Evolutionary conservation across 2,113 vertebrate genomes (phyloP).

Genomic region (Coptodon bakossiorum): DNA sequence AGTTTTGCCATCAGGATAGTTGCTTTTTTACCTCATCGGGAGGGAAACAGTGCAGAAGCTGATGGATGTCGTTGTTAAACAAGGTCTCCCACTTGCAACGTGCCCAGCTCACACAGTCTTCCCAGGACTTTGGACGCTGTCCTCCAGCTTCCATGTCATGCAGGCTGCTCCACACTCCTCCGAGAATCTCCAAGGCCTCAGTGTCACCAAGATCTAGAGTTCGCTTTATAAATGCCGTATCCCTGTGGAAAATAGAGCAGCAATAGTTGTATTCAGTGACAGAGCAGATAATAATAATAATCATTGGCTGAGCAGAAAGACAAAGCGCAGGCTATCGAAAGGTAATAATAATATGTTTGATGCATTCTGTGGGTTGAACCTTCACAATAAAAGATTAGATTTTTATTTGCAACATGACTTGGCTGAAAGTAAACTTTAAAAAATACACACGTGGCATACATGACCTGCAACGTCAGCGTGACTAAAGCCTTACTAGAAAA

Average conservation of each 20-base stretch:
- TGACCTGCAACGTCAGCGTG: background rate
- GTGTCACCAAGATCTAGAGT: conserved; percentile 20
- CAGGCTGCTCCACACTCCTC: conserved; percentile 59
- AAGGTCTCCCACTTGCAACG: conserved; percentile 70
- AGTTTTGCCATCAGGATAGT: background rate
- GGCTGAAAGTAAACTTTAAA: background rate
- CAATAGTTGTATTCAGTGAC: background rate
- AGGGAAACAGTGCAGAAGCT: conserved; percentile 76
- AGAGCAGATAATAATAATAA: background rate
- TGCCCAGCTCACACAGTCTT: conserved; percentile 78
- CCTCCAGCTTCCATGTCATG: conserved; percentile 17
- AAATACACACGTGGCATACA: background rate
- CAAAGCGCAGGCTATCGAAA: background rate
- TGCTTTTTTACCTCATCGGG: conserved; percentile 49
- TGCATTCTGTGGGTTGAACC: background rate
- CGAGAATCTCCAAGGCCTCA: conserved; percentile 66
- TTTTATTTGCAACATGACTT: background rate
- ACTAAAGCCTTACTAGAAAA: background rate
- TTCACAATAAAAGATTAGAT: background rate
- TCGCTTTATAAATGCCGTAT: conserved; percentile 53
- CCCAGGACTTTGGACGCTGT: conserved; percentile 62
- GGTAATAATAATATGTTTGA: background rate
- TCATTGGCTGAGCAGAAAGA: background rate
- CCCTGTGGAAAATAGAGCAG: conserved; percentile 52
- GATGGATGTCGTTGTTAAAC: conserved; percentile 67